Evolutionary conservation across 1,140 invertebrate species (phyloP).

Genomic region (Drosophila willistoni): DNA sequence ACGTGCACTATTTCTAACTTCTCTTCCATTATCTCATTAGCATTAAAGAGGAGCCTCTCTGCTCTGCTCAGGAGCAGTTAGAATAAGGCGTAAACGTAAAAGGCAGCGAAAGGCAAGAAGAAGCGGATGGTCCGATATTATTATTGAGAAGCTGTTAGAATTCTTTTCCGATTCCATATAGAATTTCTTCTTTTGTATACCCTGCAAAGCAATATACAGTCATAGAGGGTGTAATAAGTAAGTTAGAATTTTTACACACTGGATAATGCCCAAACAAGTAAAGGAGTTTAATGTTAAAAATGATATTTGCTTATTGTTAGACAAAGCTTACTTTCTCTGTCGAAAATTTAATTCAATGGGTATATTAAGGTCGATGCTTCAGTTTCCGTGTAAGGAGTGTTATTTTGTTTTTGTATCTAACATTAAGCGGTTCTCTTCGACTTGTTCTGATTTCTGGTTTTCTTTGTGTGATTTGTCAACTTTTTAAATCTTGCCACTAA

Average conservation of each 20-base stretch:
- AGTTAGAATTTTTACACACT: too few relatives aligned
- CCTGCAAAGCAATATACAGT: neutral
- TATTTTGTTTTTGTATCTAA: conserved; percentile 1
- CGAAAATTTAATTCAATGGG: conserved; percentile 1
- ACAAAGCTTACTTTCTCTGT: too few relatives aligned
- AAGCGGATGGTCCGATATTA: conserved; percentile 26
- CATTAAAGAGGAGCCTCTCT: conserved; percentile 42
- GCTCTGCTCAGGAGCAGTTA: conserved; percentile 35
- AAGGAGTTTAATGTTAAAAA: too few relatives aligned
- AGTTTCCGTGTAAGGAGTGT: neutral
- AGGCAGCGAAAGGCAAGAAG: neutral
- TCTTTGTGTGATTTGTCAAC: conserved; percentile 12
- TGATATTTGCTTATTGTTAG: too few relatives aligned
- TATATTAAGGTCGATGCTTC: conserved; percentile 12
- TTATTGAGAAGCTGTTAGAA: conserved; percentile 47
- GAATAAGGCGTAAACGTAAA: conserved; percentile 26
- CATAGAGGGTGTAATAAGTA: neutral
- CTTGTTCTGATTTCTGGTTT: conserved; percentile 23
- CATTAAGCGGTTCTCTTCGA: conserved; percentile 15
- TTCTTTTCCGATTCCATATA: conserved; percentile 27
- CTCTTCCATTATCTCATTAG: conserved; percentile 59
- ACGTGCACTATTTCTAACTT: conserved; percentile 1
- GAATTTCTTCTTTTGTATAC: neutral
- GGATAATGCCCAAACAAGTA: too few relatives aligned
- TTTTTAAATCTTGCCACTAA: conserved; percentile 52